phyloP scores from a whole-genome alignment of 1,140 invertebrate species.

The Drosophila burlai region DNA sequence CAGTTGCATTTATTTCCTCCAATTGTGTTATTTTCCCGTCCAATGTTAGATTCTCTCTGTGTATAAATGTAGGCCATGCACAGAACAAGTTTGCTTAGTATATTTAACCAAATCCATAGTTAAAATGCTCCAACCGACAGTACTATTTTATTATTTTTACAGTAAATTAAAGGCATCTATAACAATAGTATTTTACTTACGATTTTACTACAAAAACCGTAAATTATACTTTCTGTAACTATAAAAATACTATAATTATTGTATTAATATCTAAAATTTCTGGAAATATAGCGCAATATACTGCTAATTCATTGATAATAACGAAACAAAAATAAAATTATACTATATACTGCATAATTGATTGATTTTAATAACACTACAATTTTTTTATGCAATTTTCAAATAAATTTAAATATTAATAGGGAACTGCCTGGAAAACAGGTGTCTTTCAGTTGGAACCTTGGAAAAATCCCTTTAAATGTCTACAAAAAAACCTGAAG shows the following conservation, averaged over 20 bases:
- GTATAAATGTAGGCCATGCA: background rate
- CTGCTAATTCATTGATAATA: no score
- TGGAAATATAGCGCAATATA: no score
- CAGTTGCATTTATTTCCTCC: background rate
- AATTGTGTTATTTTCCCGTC: background rate
- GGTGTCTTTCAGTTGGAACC: constrained; percentile 15
- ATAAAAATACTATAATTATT: no score
- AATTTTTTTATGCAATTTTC: background rate
- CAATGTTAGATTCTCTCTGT: background rate
- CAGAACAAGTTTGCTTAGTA: background rate
- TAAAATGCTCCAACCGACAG: background rate
- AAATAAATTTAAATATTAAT: background rate
- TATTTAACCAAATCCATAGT: background rate
- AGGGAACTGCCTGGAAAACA: background rate
- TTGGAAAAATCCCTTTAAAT: background rate
- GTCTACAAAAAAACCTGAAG: background rate
- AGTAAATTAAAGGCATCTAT: no score
- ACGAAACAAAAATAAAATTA: no score
- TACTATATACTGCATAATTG: no score
- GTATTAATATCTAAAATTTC: no score
- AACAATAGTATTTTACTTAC: no score
- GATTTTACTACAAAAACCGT: no score
- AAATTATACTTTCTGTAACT: no score
- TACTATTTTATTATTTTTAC: no score
- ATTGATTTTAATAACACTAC: no score